These are phyloP conservation scores for Emys orbicularis DNA, from an alignment of 2,797 vertebrate genomes.

Conservation along the genomic window DNA sequence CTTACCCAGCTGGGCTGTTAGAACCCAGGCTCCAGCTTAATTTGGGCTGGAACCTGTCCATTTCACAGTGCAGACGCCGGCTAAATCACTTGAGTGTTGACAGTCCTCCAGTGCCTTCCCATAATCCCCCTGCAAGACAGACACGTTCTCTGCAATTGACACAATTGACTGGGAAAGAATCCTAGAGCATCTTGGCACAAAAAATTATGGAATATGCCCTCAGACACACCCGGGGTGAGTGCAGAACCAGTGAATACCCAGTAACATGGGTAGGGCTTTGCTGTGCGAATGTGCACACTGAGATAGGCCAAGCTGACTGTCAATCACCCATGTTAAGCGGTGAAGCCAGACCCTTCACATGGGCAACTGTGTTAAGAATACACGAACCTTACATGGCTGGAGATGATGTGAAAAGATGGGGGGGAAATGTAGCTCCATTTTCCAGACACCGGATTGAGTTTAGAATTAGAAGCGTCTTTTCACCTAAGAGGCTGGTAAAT, in stretches of 20 bases:
- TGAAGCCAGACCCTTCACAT: background rate
- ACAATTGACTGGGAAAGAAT: background rate
- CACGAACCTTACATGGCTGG: rapidly evolving
- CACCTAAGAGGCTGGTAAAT: background rate
- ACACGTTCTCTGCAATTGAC: background rate
- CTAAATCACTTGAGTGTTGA: background rate
- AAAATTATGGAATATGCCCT: background rate
- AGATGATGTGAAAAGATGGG: background rate
- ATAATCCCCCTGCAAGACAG: background rate
- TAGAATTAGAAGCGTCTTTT: background rate
- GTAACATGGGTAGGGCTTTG: background rate
- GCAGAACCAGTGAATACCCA: rapidly evolving
- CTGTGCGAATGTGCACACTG: background rate
- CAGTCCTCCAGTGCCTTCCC: background rate
- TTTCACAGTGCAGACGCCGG: background rate
- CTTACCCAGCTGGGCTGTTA: background rate
- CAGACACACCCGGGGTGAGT: background rate
- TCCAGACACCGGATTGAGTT: background rate
- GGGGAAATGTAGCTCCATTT: background rate
- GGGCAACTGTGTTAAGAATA: rapidly evolving
- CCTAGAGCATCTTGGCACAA: background rate
- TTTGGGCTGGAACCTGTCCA: background rate
- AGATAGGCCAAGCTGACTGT: rapidly evolving
- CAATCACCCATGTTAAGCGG: background rate
- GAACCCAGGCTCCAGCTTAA: background rate